Evolutionary conservation across 2,797 vertebrate genomes (phyloP), one percentile per base, ranked within the genome.

Genomic region (Coranthus polyacanthus): DNA sequence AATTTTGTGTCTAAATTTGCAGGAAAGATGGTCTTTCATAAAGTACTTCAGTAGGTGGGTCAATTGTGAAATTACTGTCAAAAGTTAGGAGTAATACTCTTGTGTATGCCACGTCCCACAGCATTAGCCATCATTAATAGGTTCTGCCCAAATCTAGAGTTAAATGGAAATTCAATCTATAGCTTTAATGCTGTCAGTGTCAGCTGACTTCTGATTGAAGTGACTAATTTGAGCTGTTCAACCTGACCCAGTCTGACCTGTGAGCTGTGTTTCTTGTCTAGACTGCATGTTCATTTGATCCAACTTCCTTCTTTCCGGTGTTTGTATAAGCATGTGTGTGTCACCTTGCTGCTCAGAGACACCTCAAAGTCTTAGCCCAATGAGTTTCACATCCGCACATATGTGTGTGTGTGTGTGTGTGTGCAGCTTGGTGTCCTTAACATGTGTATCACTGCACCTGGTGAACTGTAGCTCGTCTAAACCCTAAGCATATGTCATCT

Each of bases 161-260:
- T 13, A 17, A 64, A 38, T 44, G 18, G 67, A 77, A 70, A 83
- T 56, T 47, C 22, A 67, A 55, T 68, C 42, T 44, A 16, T 22
- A 44, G 50, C 39, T 39, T 63, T 55, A 49, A 51, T 64, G 49
- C 38, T 53, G 32, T 70, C 68, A 42, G 34, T 22, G n/a, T 39
- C n/a, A 18, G 41, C 8, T 53, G 64, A 62, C 53, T 53, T 67
- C 38, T 71, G 41, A 62, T 9, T 12, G 0, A 55, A 32, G 47
- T 24, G 51, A 75, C 43, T 51, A 53, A 67, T 57, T 73, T 4
- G 17, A 78, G 59, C 50, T 18, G 26, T 68, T 68, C 17, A 47
- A 74, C 67, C 52, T 1, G 12, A 70, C 49, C 54, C 7, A 15
- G 44, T 64, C 41, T 72, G 44, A 73, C 65, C 71, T 55, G 43